Percentiles rank a stretch among this genome's conserved stretches.
Evolutionary conservation across 2,888 invertebrate species (phyloP).

Genomic region (Erebia aethiops): DNA sequence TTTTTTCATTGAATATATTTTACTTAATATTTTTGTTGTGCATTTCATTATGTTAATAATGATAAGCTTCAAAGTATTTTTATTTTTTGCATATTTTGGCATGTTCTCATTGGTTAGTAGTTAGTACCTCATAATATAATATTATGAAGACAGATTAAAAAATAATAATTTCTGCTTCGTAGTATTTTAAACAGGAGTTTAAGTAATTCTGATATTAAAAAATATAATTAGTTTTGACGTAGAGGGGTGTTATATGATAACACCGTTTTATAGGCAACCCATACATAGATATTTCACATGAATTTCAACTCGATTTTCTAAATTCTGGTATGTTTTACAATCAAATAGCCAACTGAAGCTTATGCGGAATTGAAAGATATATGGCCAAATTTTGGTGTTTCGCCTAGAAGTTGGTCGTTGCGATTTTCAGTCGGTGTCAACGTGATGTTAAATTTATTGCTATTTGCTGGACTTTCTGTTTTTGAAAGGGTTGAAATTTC

Average conservation of each 20-base stretch:
- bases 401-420: constrained; percentile 64
- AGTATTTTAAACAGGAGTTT: no score
- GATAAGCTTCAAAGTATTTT: no score
- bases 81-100: no score
- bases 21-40: no score
- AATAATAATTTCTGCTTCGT: no score
- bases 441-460: constrained; percentile 75
- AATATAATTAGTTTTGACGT: not conserved
- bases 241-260: constrained; percentile 2
- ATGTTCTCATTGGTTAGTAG: no score
- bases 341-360: constrained; percentile 57
- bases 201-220: not conserved
- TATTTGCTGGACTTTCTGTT: constrained; percentile 73
- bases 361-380: constrained; percentile 64
- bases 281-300: constrained; percentile 40
- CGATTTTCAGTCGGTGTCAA: constrained; percentile 72
- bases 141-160: no score
- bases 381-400: constrained; percentile 75
- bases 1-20: not conserved
- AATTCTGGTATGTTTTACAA: constrained; percentile 44
- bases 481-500: constrained; percentile 58
- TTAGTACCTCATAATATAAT: no score
- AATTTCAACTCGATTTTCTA: constrained; percentile 42
- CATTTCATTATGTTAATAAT: no score
- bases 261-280: constrained; percentile 36